These are phyloP conservation scores for Brevimyrus niger DNA, from an alignment of 2,113 vertebrate genomes.

Conservation along the genomic window DNA sequence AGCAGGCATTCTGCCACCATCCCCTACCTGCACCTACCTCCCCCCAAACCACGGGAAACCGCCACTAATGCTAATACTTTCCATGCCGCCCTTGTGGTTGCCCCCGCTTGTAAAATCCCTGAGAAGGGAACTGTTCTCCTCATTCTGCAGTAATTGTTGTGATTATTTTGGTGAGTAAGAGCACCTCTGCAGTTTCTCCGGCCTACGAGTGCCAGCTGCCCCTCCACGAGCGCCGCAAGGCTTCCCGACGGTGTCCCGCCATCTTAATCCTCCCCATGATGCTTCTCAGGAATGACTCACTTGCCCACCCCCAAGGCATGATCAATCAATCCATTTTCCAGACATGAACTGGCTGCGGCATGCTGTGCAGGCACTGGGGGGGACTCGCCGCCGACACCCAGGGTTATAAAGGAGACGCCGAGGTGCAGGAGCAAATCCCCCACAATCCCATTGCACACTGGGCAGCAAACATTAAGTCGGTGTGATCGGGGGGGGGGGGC, in stretches of 20 bases:
- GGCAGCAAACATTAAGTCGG: background rate
- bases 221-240: slow-evolving; percentile 3
- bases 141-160: slow-evolving; percentile 26
- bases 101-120: slow-evolving; percentile 16
- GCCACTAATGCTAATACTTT: background rate
- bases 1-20: background rate
- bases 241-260: slow-evolving; percentile 25
- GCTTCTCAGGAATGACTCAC: slow-evolving; percentile 34
- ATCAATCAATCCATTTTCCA: slow-evolving; percentile 35
- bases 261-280: slow-evolving; percentile 40
- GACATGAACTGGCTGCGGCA: slow-evolving; percentile 1
- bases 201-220: slow-evolving; percentile 18
- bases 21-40: background rate
- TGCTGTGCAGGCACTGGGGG: background rate
- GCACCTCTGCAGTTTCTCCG: slow-evolving; percentile 35
- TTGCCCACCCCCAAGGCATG: slow-evolving; percentile 31
- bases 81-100: background rate
- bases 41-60: background rate
- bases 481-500: background rate
- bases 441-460: background rate
- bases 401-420: background rate
- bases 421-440: background rate
- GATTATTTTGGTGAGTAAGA: slow-evolving; percentile 40
- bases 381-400: background rate
- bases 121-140: slow-evolving; percentile 22